Base-by-base conservation (phyloP, 2,797 vertebrate species). In the Micromesistius poutassou region DNA sequence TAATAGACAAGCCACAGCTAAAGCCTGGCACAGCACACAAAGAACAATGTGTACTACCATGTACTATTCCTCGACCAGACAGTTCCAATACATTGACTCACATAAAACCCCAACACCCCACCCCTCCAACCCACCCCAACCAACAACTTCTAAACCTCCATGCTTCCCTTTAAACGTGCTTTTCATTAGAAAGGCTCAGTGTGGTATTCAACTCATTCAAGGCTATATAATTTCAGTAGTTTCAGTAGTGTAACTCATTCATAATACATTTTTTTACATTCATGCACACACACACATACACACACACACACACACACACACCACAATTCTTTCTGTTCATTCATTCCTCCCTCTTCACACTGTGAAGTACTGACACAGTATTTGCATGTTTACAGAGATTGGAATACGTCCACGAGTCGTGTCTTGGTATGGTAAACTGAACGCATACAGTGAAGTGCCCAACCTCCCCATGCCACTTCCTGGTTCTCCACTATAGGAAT, bases 401-500 rank as follows among this genome's bases (percentile, higher is more conserved):
- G 55, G 22, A n/a, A 25, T 62, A 25, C 5, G 8, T 25, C n/a
- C 8, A 25, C 76, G 72, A 84, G 55, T 70, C 75, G 62, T 81
- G 72, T 76, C 78, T 74, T 75, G 38, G 50, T 73, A 75, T 83
- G 78, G 80, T 72, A 78, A 78, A 79, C 76, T 25, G 55, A 19
- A 7, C n/a, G 0, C 55, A 25, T 62, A 62, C 55, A 6, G 55
- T 25, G 55, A 2, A 25, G 5, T 3, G 4, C 50, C 46, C 7
- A 62, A 25, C 55, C 55, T 25, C n/a, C 22, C 55, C 55, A 62
- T 22, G 0, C 55, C n/a, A n/a, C n/a, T 8, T 7, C 22, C 55
- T n/a, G 55, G 5, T n/a, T 62, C 55, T 25, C 22, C 6, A 25
- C 55, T 79, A 77, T 19, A 73, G 33, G 86, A 88, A 84, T 83